Evolutionary conservation across 2,888 invertebrate genomes (phyloP).

Genomic region (Hedychridium roseum): DNA sequence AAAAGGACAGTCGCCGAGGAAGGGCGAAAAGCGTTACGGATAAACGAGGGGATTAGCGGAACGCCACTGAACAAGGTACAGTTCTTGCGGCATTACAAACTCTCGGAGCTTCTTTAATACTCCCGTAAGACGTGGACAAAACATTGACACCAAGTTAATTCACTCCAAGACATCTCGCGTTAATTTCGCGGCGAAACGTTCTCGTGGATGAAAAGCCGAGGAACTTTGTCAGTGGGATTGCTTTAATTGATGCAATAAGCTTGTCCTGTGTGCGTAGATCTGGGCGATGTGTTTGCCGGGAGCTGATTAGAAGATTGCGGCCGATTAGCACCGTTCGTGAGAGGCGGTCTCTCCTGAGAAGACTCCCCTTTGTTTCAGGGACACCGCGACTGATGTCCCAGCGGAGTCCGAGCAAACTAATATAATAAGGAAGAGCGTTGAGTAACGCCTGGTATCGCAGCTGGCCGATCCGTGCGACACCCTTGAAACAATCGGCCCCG

Average conservation of each 20-base stretch:
- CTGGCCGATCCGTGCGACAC: slow-evolving; percentile 53
- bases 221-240: too few relatives aligned
- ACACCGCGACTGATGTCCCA: slow-evolving; percentile 16
- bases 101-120: background rate
- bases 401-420: slow-evolving; percentile 31
- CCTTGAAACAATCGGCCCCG: slow-evolving; percentile 58
- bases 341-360: slow-evolving; percentile 5
- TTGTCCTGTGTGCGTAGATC: too few relatives aligned
- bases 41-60: slow-evolving; percentile 34
- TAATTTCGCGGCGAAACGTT: too few relatives aligned
- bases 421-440: slow-evolving; percentile 51
- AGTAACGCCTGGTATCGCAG: slow-evolving; percentile 37
- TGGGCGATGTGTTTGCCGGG: too few relatives aligned
- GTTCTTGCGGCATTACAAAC: too few relatives aligned
- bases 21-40: slow-evolving; percentile 37
- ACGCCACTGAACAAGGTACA: slow-evolving; percentile 14
- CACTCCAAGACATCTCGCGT: too few relatives aligned
- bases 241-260: too few relatives aligned
- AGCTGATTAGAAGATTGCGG: too few relatives aligned
- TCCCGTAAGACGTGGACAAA: too few relatives aligned
- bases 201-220: too few relatives aligned
- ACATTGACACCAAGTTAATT: too few relatives aligned
- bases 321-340: too few relatives aligned
- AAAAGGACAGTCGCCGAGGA: slow-evolving; percentile 22
- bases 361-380: slow-evolving; percentile 21